Conservation (phyloP, 2,797 vertebrate genomes). For the Urocyon cinereoargenteus region DNA sequence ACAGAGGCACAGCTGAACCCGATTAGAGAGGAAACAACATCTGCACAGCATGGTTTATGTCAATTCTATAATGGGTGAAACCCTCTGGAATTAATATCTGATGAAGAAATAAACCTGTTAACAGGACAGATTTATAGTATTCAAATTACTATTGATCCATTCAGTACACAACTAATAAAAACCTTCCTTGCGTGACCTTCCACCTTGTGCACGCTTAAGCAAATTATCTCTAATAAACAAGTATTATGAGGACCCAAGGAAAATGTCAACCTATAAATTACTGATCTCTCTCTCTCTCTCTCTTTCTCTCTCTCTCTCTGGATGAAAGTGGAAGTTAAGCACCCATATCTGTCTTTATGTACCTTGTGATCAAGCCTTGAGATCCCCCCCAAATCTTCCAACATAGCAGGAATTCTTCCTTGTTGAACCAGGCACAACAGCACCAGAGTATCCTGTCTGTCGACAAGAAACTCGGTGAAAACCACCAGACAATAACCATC, state of each 20-base stretch:
- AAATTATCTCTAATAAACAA: constrained; percentile 88
- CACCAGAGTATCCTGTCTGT: not conserved
- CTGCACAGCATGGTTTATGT: constrained; percentile 25
- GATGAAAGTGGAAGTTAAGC: not conserved
- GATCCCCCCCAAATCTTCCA: not conserved
- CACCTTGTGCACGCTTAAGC: constrained; percentile 79
- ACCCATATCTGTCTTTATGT: not conserved
- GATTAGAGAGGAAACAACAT: constrained; percentile 38
- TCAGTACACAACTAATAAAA: constrained; percentile 83
- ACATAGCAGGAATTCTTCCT: not conserved
- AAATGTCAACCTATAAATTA: constrained; percentile 81
- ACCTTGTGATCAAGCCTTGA: not conserved
- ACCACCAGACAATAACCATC: not conserved
- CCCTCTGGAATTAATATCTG: constrained; percentile 85
- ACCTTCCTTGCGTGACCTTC: constrained; percentile 75
- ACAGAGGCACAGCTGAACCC: not conserved
- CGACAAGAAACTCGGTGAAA: not conserved
- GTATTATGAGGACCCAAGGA: constrained; percentile 71
- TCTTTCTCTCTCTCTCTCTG: not conserved
- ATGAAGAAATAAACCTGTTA: constrained; percentile 87
- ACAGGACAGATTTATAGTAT: constrained; percentile 85
- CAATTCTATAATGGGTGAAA: constrained; percentile 57
- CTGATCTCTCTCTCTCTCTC: not conserved
- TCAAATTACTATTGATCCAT: constrained; percentile 87
- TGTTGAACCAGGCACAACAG: not conserved